Conservation (phyloP, 1,140 invertebrate species). For the Agrilus planipennis region DNA sequence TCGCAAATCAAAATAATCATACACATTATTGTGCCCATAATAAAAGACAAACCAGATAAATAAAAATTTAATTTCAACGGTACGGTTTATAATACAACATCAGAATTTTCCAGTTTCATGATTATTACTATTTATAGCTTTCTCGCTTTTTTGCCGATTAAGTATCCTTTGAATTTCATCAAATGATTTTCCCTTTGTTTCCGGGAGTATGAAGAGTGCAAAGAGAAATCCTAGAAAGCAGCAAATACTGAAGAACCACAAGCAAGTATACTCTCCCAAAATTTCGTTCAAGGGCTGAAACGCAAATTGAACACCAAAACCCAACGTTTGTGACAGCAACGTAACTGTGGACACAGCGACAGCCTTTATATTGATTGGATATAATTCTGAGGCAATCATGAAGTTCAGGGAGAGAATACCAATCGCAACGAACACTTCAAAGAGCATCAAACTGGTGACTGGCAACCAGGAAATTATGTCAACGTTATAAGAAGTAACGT, state of each 20-base stretch:
- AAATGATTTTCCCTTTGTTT: conserved; percentile 51
- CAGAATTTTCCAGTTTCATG: too few species aligned
- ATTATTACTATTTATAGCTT: too few species aligned
- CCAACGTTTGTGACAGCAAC: conserved; percentile 51
- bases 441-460: conserved; percentile 48
- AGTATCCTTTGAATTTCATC: conserved; percentile 1
- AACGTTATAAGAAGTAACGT: conserved; percentile 26
- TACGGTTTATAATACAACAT: too few species aligned
- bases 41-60: too few species aligned
- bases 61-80: too few species aligned
- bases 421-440: conserved; percentile 52
- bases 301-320: conserved; percentile 58
- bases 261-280: conserved; percentile 42
- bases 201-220: conserved; percentile 52
- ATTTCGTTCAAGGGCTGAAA: conserved; percentile 44
- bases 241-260: conserved; percentile 42
- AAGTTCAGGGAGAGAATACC: conserved; percentile 58
- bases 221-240: conserved; percentile 44
- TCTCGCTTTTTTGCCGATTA: too few species aligned
- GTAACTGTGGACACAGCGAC: conserved; percentile 55
- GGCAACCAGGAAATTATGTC: conserved; percentile 44
- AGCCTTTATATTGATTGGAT: conserved; percentile 53
- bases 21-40: too few species aligned
- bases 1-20: too few species aligned
- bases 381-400: conserved; percentile 58